These are phyloP conservation scores for Rousettus madagascariensis DNA, from an alignment of 2,797 vertebrate species.

Conservation along the genomic window DNA sequence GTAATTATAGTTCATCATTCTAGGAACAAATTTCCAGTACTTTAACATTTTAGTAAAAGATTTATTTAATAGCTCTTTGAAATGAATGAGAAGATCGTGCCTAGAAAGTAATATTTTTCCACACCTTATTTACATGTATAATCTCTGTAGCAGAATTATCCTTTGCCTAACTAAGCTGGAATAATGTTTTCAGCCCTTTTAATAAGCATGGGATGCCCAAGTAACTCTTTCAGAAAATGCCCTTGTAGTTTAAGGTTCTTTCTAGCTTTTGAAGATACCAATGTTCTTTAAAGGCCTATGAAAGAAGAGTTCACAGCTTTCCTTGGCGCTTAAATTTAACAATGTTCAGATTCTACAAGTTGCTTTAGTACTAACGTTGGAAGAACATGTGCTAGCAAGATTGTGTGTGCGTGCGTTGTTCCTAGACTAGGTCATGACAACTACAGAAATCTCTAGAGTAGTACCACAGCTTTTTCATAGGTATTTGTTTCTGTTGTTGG, in stretches of 20 bases:
- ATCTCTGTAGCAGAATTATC: neutral
- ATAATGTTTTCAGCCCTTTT: neutral
- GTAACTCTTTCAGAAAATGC: neutral
- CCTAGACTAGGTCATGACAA: neutral
- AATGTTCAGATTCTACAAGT: neutral
- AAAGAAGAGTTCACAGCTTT: neutral
- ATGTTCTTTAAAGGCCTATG: neutral
- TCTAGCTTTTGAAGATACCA: neutral
- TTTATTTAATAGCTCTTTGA: neutral
- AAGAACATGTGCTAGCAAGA: neutral
- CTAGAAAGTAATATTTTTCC: neutral
- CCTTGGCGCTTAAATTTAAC: neutral
- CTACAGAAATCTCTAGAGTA: neutral
- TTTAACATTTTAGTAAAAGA: neutral
- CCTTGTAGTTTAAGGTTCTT: neutral
- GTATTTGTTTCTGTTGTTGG: neutral
- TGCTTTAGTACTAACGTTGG: neutral
- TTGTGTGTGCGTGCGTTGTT: neutral
- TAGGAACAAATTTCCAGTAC: neutral
- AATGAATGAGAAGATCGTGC: slow-evolving; percentile 1
- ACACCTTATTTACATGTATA: neutral
- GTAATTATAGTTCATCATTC: neutral
- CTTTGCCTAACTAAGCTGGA: neutral
- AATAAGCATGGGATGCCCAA: neutral
- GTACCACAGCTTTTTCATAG: neutral